Evolutionary conservation across 2,113 vertebrate species (phyloP), one percentile per base, ranked within the genome.

Genomic region (Tricholaema leucomelas): DNA sequence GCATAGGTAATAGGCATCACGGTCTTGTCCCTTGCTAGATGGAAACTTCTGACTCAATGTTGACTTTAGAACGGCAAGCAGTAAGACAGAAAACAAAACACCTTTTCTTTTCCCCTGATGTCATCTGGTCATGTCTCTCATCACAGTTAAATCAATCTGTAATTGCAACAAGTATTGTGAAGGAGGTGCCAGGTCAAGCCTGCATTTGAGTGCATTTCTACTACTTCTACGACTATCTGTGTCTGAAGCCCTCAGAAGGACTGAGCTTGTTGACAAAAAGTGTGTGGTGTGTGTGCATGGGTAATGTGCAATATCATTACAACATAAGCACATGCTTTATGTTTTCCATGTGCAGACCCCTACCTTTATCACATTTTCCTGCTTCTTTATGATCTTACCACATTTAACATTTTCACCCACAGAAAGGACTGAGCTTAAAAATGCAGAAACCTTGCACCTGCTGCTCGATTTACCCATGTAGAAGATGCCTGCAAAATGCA

Each of bases 61-160:
- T 87, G 80, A 81, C 55, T 85, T 75, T 58, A 61, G 54, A 78
- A 64, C 58, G 48, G 44, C 73, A 96, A 83, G 48, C 21, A 54
- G 15, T 15, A 80, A 63, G 63, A 87, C 4, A 59, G 42, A 94
- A 91, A 88, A 88, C 19, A 80, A 81, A 91, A 90, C 70, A 95
- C 73, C 67, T 95, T 92, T 92, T 76, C 35, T 95, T 92, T 92
- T 76, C 35, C 58, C 44, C 59, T 60, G 12, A 72, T 91, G 83
- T 96, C 80, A 81, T 75, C 88, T 88, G 70, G 58, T 75, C 63
- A 50, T 79, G 90, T 90, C 77, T 88, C 17, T 92, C 70, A 88
- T n/a, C 4, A 1, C 14, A 56, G 69, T 56, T 88, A 75, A 84
- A 95, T 81, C 58, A 86, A 44, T 50, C 54, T 88, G 65, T 94